Evolutionary conservation across 2,113 vertebrate species (phyloP).

Genomic region (Triplophysa dalaica): DNA sequence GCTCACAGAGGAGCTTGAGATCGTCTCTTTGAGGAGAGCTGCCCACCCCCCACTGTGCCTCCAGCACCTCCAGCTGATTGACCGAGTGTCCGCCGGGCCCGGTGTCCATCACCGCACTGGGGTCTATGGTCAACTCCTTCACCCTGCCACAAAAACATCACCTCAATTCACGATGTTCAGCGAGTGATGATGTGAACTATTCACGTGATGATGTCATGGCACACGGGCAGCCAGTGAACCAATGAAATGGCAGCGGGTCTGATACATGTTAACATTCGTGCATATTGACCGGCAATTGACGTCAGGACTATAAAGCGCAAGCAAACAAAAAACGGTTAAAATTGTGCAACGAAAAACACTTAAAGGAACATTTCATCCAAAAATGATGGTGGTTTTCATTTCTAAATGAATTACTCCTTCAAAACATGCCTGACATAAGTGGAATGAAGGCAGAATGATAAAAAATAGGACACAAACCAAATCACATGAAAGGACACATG

Average conservation of each 20-base stretch:
- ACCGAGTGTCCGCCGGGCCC: slow-evolving; percentile 79
- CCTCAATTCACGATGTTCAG: neutral
- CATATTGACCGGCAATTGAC: neutral
- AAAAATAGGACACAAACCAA: neutral
- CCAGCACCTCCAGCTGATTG: slow-evolving; percentile 90
- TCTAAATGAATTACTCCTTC: neutral
- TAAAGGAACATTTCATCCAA: slow-evolving; percentile 12
- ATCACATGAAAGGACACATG: neutral
- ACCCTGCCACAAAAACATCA: slow-evolving; percentile 71
- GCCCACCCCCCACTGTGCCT: slow-evolving; percentile 95
- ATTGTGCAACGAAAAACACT: slow-evolving; percentile 58
- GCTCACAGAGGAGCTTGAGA: slow-evolving; percentile 97
- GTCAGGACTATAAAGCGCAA: slow-evolving; percentile 1
- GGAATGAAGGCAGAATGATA: neutral
- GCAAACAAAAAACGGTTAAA: slow-evolving; percentile 8
- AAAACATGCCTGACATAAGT: neutral
- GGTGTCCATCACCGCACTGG: slow-evolving; percentile 72
- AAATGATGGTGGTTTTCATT: neutral
- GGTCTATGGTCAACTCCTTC: slow-evolving; percentile 85
- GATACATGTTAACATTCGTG: neutral
- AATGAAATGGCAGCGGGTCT: neutral
- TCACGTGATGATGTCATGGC: slow-evolving; percentile 5
- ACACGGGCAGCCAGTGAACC: slow-evolving; percentile 11
- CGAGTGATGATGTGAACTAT: neutral
- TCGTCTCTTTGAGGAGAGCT: slow-evolving; percentile 97